Evolutionary conservation across 2,113 vertebrate species (phyloP).

Genomic region (Hipposideros armiger): DNA sequence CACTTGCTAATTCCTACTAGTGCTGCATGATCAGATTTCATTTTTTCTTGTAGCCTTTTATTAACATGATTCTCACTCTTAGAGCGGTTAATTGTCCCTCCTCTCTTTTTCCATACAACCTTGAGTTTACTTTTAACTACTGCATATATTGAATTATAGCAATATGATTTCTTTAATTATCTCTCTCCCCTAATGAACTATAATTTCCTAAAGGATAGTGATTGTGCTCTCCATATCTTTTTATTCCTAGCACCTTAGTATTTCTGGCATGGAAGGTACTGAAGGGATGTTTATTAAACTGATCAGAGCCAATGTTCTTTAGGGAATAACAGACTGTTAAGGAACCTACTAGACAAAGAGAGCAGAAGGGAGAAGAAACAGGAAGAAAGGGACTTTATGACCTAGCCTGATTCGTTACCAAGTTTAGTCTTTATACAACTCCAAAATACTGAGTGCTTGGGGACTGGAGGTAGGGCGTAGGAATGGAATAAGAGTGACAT

Average conservation of each 20-base stretch:
- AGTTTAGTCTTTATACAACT: background rate
- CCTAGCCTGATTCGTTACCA: background rate
- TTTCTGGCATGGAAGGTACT: background rate
- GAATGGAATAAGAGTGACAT: background rate
- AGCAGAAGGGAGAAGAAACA: background rate
- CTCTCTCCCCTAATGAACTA: constrained; percentile 35
- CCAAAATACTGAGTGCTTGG: background rate
- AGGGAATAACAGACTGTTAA: background rate
- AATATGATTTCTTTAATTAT: constrained; percentile 62
- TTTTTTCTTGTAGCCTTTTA: constrained; percentile 52
- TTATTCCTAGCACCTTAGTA: background rate
- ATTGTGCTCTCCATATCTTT: background rate
- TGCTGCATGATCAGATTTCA: constrained; percentile 44
- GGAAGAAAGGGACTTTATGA: background rate
- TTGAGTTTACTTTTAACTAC: constrained; percentile 63
- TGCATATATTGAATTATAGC: background rate
- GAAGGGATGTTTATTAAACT: constrained; percentile 10
- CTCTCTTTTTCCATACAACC: constrained; percentile 31
- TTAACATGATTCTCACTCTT: background rate
- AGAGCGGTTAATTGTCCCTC: constrained; percentile 24
- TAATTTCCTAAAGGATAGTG: constrained; percentile 39
- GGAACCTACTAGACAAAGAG: background rate
- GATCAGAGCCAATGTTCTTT: background rate
- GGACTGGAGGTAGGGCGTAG: background rate
- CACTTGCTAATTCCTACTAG: constrained; percentile 32